These are phyloP conservation scores for Drosophila birchii DNA, from an alignment of 2,888 invertebrate species.

Conservation along the genomic window DNA sequence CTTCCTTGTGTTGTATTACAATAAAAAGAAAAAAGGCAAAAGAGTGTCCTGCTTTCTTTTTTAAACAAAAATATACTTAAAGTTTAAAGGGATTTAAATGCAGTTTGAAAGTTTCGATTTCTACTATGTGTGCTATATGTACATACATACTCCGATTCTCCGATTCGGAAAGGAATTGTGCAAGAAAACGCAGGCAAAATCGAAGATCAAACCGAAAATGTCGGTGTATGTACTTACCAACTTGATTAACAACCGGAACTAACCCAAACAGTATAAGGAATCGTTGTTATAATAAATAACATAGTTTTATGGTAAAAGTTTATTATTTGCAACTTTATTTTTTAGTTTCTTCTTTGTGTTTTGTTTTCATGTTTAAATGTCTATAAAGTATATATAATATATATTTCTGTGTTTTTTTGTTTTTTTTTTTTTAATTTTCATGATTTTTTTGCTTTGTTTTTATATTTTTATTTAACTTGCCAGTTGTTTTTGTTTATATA, in stretches of 20 bases:
- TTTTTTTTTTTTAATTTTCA: conserved; percentile 42
- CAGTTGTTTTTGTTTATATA: conserved; percentile 55
- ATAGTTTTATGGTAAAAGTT: conserved; percentile 77
- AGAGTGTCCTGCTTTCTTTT: too few relatives aligned
- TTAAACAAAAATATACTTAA: too few relatives aligned
- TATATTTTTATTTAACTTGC: conserved; percentile 60
- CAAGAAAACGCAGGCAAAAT: too few relatives aligned
- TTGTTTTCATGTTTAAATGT: conserved; percentile 77
- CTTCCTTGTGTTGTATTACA: too few relatives aligned
- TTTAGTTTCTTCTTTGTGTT: conserved; percentile 72
- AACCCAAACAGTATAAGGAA: not conserved
- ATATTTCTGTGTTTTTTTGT: conserved; percentile 75
- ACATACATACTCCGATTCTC: too few relatives aligned
- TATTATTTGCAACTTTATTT: conserved; percentile 80
- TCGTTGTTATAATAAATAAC: conserved; percentile 16
- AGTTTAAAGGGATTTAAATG: too few relatives aligned
- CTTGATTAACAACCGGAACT: not conserved
- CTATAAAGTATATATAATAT: conserved; percentile 79
- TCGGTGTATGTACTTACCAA: not conserved
- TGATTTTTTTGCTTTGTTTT: conserved; percentile 40
- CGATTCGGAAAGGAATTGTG: too few relatives aligned
- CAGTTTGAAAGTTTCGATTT: too few relatives aligned
- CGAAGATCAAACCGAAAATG: too few relatives aligned
- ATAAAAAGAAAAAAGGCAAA: too few relatives aligned
- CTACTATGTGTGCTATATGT: too few relatives aligned